phyloP scores from a whole-genome alignment of 2,888 invertebrate genomes.

The Apoderus coryli region DNA sequence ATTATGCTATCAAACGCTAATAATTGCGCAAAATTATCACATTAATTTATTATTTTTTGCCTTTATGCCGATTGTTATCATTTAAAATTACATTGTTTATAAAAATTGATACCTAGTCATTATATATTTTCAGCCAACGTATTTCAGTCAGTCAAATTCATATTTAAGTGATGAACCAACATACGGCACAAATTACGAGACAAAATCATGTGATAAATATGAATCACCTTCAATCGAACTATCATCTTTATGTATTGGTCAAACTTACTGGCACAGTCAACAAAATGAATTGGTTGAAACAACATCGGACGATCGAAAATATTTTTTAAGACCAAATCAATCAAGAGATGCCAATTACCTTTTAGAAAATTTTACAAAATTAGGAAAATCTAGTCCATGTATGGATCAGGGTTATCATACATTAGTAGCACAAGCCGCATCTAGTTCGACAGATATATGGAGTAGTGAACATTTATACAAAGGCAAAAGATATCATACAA shows the following conservation, averaged over 20 bases:
- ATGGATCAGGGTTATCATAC: constrained; percentile 75
- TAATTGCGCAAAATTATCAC: no score
- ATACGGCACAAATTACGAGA: constrained; percentile 17
- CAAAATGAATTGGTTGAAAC: constrained; percentile 23
- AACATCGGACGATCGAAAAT: constrained; percentile 20
- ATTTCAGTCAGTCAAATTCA: constrained; percentile 22
- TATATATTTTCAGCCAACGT: constrained; percentile 24
- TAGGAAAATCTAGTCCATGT: constrained; percentile 46
- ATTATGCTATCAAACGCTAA: no score
- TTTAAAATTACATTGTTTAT: no score
- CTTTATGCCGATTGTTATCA: no score
- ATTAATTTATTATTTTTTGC: no score
- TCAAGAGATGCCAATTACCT: constrained; percentile 26
- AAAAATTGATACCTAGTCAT: no score
- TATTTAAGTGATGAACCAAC: constrained; percentile 19
- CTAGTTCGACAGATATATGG: constrained; percentile 29
- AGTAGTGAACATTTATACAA: constrained; percentile 29
- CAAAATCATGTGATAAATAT: constrained; percentile 18
- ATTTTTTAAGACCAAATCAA: constrained; percentile 21
- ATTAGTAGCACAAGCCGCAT: constrained; percentile 44
- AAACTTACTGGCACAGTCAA: constrained; percentile 31
- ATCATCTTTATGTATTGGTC: constrained; percentile 29
- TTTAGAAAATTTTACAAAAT: constrained; percentile 31
- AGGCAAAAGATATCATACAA: constrained; percentile 24
- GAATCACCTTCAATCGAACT: constrained; percentile 28